Conservation (phyloP, 2,113 vertebrate genomes). For the Riparia riparia region DNA sequence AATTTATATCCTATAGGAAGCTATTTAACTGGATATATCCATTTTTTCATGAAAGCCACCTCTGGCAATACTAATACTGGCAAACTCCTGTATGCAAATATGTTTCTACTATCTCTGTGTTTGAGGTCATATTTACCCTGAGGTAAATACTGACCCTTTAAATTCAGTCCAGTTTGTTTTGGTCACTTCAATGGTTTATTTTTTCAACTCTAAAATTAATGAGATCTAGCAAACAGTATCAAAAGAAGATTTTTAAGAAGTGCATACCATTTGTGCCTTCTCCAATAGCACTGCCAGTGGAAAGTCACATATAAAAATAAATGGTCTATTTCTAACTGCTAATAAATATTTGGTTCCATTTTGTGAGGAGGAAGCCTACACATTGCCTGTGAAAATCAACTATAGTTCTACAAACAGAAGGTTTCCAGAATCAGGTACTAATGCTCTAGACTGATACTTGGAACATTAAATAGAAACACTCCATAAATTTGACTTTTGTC, state of each 20-base stretch:
- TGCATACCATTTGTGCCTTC: not conserved
- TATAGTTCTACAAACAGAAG: not conserved
- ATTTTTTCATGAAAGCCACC: not conserved
- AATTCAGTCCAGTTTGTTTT: not conserved
- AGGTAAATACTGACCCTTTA: not conserved
- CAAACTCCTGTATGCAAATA: not conserved
- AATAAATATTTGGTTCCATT: constrained; percentile 16
- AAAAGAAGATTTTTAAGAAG: not conserved
- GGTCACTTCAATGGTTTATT: not conserved
- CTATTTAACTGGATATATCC: not conserved
- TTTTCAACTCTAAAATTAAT: not conserved
- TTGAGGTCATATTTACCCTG: not conserved
- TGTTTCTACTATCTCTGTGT: not conserved
- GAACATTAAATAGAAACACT: not conserved
- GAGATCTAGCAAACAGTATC: not conserved
- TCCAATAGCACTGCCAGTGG: not conserved
- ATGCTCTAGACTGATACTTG: not conserved
- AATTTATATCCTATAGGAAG: not conserved
- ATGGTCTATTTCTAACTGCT: not conserved
- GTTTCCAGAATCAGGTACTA: not conserved
- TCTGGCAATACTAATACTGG: not conserved
- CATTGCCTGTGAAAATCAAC: not conserved
- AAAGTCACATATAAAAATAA: not conserved
- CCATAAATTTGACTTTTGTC: not conserved
- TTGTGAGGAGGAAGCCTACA: not conserved